Conservation (phyloP, 2,797 vertebrate species). For the Gymnoscopelus microlampas region DNA sequence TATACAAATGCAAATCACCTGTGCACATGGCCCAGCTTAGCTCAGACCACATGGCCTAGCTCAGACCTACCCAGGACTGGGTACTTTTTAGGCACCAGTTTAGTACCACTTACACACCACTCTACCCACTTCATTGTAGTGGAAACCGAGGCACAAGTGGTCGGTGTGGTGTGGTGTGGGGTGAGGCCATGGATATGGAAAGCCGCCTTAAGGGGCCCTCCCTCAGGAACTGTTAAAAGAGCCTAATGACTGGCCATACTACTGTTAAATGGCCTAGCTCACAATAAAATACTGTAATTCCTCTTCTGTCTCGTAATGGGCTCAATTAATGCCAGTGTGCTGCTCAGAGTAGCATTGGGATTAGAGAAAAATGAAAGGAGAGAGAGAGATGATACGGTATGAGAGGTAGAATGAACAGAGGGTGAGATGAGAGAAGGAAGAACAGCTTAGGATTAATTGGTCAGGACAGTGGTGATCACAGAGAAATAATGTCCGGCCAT, state of each 20-base stretch:
- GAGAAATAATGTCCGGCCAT: slow-evolving; percentile 52
- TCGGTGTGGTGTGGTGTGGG: too few relatives aligned
- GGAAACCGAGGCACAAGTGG: too few relatives aligned
- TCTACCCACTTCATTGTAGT: too few relatives aligned
- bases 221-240: slow-evolving; percentile 75
- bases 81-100: too few relatives aligned
- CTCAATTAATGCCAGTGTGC: slow-evolving; percentile 75
- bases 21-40: too few relatives aligned
- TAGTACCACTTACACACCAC: too few relatives aligned
- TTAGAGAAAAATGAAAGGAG: slow-evolving; percentile 55
- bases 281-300: slow-evolving; percentile 81
- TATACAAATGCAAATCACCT: too few relatives aligned
- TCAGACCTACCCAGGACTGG: too few relatives aligned
- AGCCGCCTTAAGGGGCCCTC: slow-evolving; percentile 63
- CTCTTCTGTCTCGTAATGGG: slow-evolving; percentile 80
- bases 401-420: slow-evolving; percentile 26
- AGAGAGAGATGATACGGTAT: slow-evolving; percentile 16
- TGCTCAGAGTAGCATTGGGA: slow-evolving; percentile 64
- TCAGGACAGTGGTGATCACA: slow-evolving; percentile 62
- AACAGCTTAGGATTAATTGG: slow-evolving; percentile 19
- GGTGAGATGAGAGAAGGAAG: slow-evolving; percentile 37
- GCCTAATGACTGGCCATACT: slow-evolving; percentile 81
- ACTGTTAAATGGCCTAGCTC: slow-evolving; percentile 78
- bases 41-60: too few relatives aligned
- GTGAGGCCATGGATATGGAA: too few relatives aligned